These are phyloP conservation scores for Kuschelorhynchus macadamiae DNA, from an alignment of 2,888 invertebrate genomes.

Conservation along the genomic window DNA sequence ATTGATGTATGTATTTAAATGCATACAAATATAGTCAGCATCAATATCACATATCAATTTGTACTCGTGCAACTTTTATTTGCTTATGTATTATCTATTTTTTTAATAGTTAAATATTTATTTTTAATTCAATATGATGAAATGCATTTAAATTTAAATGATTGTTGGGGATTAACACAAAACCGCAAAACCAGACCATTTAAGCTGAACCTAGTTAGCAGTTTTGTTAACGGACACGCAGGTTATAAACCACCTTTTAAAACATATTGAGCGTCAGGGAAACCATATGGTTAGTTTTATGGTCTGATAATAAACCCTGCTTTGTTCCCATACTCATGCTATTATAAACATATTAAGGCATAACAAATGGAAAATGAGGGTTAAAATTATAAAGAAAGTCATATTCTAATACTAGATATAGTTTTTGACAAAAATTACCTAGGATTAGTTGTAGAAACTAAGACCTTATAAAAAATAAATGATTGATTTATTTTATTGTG, in stretches of 20 bases:
- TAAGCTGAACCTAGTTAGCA: slow-evolving; percentile 22
- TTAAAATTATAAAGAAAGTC: slow-evolving; percentile 54
- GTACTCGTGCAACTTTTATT: too few relatives aligned
- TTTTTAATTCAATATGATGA: too few relatives aligned
- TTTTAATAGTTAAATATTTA: too few relatives aligned
- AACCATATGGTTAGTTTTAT: slow-evolving; percentile 41
- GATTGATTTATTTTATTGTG: too few relatives aligned
- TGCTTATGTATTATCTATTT: too few relatives aligned
- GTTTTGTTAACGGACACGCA: slow-evolving; percentile 29
- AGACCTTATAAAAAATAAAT: too few relatives aligned
- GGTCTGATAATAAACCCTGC: slow-evolving; percentile 26
- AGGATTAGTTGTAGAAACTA: not conserved
- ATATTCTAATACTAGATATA: not conserved
- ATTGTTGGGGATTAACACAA: too few relatives aligned
- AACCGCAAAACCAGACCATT: slow-evolving; percentile 31
- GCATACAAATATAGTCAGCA: too few relatives aligned
- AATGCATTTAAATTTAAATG: too few relatives aligned
- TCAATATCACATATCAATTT: too few relatives aligned
- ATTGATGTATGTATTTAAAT: too few relatives aligned
- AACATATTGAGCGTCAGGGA: slow-evolving; percentile 35
- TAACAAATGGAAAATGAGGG: slow-evolving; percentile 62
- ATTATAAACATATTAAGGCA: slow-evolving; percentile 64
- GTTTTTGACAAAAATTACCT: not conserved
- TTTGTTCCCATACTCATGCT: slow-evolving; percentile 50
- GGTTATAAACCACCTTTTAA: slow-evolving; percentile 10